Base-by-base conservation (phyloP, 2,113 vertebrate genomes). In the Melanerpes aurifrons region DNA sequence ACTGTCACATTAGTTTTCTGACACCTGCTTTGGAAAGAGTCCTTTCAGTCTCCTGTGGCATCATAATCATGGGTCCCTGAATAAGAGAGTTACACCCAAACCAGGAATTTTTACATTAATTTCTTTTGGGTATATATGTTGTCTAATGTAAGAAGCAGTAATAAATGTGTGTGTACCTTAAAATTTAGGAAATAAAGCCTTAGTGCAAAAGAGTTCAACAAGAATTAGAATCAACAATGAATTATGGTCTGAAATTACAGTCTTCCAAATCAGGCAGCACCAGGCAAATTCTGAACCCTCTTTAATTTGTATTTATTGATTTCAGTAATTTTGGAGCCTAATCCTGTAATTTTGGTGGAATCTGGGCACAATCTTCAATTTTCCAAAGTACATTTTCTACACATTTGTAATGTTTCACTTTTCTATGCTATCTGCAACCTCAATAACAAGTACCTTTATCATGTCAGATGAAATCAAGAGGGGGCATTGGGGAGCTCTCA, bases 41-140 rank as follows among this genome's bases (percentile, higher is more conserved):
- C 71, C 40, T 11, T 35, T 70, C 87, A 74, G 24, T 63, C 15
- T 77, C 47, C 48, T 69, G 37, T n/a, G 35, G 29, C 15, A 68
- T 20, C 1, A 3, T 9, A 82, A 14, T 6, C 4, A 43, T 0
- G 1, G 48, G 48, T 25, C 20, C 54, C 4, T 25, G 32, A 72
- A 35, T 9, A 40, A 53, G 24, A 63, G 15, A 43, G 14, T n/a
- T 71, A 12, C 9, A 80, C 21, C 20, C 17, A 84, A 63, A 71
- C 19, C 2, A 19, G 35, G 7, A 92, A 45, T 26, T 61, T 72
- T 9, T 21, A 45, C 24, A 15, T 1, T 1, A 12, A 6, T 57
- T 75, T 82, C n/a, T 80, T 70, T 47, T 5, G 6, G 29, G 16
- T 14, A 19, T 2, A 10, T 17, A 31, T 58, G 8, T 56, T 68